Conservation (phyloP, 1,140 invertebrate genomes). For the Phymastichus coffea region DNA sequence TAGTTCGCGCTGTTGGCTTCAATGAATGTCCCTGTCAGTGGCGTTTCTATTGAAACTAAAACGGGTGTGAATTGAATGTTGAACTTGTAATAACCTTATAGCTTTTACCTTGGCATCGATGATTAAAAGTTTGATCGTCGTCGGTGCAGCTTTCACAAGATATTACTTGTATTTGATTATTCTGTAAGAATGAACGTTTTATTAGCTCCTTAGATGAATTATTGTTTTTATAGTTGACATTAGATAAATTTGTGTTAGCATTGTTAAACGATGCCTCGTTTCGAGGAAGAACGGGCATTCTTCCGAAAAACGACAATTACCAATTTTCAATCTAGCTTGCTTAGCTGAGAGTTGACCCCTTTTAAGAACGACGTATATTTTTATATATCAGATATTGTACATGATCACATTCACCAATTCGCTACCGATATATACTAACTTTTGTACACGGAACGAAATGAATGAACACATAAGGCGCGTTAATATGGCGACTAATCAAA, state of each 20-base stretch:
- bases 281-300: not conserved
- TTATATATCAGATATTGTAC: not conserved
- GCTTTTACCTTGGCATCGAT: not conserved
- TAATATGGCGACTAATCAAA: conserved; percentile 5
- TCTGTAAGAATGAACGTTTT: not conserved
- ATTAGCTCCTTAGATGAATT: not conserved
- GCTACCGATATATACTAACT: not conserved
- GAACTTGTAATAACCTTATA: no score
- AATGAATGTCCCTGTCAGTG: not conserved
- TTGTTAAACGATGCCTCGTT: not conserved
- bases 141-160: not conserved
- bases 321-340: no score
- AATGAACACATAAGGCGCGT: not conserved
- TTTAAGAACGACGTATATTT: no score
- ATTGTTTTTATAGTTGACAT: conserved; percentile 1
- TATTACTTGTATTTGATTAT: not conserved
- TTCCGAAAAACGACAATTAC: no score
- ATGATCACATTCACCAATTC: conserved; percentile 9
- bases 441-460: not conserved
- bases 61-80: no score
- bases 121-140: not conserved
- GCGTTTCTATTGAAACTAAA: no score
- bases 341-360: no score
- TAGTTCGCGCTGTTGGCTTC: not conserved
- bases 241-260: conserved; percentile 2